phyloP scores from a whole-genome alignment of 92 coral and sea anemone species.

The Porites lobata region DNA sequence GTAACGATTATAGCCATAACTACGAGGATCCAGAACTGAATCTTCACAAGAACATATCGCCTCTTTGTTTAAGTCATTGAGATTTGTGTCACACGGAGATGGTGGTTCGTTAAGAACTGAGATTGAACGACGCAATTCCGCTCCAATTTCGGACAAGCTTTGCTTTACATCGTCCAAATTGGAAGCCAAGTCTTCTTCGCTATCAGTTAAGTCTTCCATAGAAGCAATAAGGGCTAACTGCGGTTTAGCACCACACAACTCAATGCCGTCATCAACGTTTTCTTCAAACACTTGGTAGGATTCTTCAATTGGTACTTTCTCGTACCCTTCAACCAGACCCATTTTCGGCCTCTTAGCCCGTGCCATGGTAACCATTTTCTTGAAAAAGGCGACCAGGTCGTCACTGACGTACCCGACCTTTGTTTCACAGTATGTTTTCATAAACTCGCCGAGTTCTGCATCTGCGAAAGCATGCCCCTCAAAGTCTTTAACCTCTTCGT shows the following conservation, averaged over 20 bases:
- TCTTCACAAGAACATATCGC: slow-evolving; percentile 44
- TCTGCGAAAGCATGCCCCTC: slow-evolving; percentile 55
- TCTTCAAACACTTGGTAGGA: neutral
- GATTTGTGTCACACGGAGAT: neutral
- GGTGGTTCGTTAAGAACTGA: slow-evolving; percentile 3
- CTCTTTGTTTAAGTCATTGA: slow-evolving; percentile 36
- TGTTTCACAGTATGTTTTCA: slow-evolving; percentile 55
- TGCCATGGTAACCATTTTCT: slow-evolving; percentile 47
- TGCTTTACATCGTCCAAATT: slow-evolving; percentile 50
- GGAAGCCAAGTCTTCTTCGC: slow-evolving; percentile 24
- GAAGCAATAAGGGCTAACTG: slow-evolving; percentile 58
- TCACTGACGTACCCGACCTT: slow-evolving; percentile 56
- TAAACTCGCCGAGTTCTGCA: slow-evolving; percentile 84
- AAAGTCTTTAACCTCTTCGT: slow-evolving; percentile 67
- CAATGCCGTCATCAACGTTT: slow-evolving; percentile 34
- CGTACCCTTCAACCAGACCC: slow-evolving; percentile 36
- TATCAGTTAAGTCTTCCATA: slow-evolving; percentile 37
- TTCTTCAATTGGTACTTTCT: slow-evolving; percentile 42
- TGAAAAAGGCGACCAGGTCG: slow-evolving; percentile 38
- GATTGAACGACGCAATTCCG: slow-evolving; percentile 69
- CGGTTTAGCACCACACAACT: slow-evolving; percentile 11
- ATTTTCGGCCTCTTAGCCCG: slow-evolving; percentile 13
- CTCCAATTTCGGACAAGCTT: slow-evolving; percentile 58
- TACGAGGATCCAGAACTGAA: slow-evolving; percentile 9
- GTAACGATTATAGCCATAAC: slow-evolving; percentile 32